Evolutionary conservation across 2,113 vertebrate species (phyloP).

Genomic region (Mesembrinibis cayennensis): DNA sequence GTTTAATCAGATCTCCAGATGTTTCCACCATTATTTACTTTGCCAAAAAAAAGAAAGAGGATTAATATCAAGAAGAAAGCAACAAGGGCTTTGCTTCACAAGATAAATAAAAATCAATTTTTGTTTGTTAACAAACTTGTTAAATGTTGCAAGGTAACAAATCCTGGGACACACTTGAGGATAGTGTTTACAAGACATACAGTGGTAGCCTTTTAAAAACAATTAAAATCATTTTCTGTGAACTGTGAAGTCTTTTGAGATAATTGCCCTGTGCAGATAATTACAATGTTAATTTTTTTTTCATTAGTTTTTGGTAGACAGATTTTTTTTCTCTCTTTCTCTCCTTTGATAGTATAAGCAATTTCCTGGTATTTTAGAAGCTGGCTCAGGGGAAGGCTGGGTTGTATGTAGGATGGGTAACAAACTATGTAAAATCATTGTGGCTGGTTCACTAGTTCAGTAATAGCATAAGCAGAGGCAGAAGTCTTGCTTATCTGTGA

Average conservation of each 20-base stretch:
- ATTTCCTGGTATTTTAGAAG: background rate
- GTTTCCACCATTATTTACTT: conserved; percentile 39
- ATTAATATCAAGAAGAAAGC: conserved; percentile 22
- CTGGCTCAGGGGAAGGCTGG: background rate
- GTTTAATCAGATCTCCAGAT: background rate
- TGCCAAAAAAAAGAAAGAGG: background rate
- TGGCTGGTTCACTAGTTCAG: background rate
- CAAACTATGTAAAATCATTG: background rate
- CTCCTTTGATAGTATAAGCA: background rate
- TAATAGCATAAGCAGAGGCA: background rate
- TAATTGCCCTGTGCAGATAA: conserved; percentile 9
- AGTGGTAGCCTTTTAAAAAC: background rate
- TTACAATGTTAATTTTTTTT: background rate
- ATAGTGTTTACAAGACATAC: background rate
- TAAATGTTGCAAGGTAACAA: conserved; percentile 32
- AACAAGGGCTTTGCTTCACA: background rate
- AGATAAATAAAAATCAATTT: conserved; percentile 49
- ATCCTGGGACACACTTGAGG: background rate
- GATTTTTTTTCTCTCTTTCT: background rate
- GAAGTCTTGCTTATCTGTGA: background rate
- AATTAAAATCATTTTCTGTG: conserved; percentile 22
- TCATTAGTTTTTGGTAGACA: background rate
- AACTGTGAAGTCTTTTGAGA: background rate
- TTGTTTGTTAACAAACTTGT: conserved; percentile 36
- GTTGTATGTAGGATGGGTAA: background rate